These are phyloP conservation scores for Budorcas taxicolor DNA, from an alignment of 2,113 vertebrate species.

Conservation along the genomic window DNA sequence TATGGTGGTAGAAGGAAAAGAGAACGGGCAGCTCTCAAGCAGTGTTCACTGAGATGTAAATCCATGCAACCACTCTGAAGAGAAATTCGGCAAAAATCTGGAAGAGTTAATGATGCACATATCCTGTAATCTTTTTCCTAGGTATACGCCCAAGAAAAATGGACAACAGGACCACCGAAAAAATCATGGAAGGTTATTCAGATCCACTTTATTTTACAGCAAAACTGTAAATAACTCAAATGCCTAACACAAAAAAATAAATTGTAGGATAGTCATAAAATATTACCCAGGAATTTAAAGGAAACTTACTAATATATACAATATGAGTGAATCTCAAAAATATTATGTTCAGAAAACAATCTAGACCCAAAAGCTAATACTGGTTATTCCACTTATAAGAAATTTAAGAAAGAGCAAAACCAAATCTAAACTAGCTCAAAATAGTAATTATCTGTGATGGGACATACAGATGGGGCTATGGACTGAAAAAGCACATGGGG, in stretches of 20 bases:
- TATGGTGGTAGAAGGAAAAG: not conserved
- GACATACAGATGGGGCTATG: not conserved
- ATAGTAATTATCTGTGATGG: not conserved
- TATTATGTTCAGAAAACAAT: constrained; percentile 31
- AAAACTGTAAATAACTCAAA: constrained; percentile 9
- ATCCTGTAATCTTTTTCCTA: not conserved
- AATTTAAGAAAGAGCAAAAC: not conserved
- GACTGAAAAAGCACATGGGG: not conserved
- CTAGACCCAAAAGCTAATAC: not conserved
- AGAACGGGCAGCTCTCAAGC: not conserved
- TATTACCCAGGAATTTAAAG: not conserved
- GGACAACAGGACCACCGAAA: not conserved
- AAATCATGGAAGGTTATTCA: not conserved
- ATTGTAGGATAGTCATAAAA: not conserved
- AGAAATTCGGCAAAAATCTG: constrained; percentile 23
- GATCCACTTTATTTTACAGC: not conserved
- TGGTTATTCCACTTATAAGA: not conserved
- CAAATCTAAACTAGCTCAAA: constrained; percentile 15
- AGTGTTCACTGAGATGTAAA: constrained; percentile 17
- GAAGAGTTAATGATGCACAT: constrained; percentile 2
- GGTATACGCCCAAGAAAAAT: not conserved
- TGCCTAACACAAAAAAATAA: not conserved
- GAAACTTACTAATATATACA: not conserved
- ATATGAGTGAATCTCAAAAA: constrained; percentile 1
- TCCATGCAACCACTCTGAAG: not conserved